Evolutionary conservation across 2,113 vertebrate species (phyloP), one percentile per base, ranked within the genome.

Genomic region (Dendropsophus ebraccatus): DNA sequence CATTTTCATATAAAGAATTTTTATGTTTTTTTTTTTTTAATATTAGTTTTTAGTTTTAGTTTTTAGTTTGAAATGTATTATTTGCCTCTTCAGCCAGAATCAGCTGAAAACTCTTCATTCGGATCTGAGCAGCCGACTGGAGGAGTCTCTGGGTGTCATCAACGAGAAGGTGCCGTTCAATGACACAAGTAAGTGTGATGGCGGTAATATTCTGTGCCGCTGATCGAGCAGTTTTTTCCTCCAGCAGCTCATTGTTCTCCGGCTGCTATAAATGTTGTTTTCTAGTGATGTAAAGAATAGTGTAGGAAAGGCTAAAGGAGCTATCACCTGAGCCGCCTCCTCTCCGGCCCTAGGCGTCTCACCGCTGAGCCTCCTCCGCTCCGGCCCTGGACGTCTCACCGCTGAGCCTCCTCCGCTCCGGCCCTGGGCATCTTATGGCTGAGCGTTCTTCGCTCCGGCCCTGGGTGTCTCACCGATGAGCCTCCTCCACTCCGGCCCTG

Each of bases 91-190:
- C 92, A 99, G 98, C 91, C 98, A 99, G 90, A 97, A 96, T 90
- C 97, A 99, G 91, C 88, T 99, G 94, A 97, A 94, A 91, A 95
- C 93, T 88, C 96, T 96, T 90, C 97, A 98, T 95, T 91, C 92
- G 45, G 97, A 99, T 91, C 93, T 99, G 90, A 96, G 94, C 91
- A 94, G 92, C 89, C 95, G 96, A 93, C 93, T 99, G 93, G 97
- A 97, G 88, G 96, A 99, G 87, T 97, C 96, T 92, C 95, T 96
- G 86, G 95, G 94, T 88, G 94, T 99, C 88, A 99, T 99, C 92
- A 96, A 92, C 94, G 98, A 99, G 92, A 99, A 99, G 96, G 96
- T 99, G 90, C 97, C 97, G 94, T 99, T 99, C 92, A 99, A 99
- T 90, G 98, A 99, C 92, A 99, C 97, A 92, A 96, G 98, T 99